Base-by-base conservation (phyloP, 2,888 invertebrate genomes). In the Gryllus longicercus region DNA sequence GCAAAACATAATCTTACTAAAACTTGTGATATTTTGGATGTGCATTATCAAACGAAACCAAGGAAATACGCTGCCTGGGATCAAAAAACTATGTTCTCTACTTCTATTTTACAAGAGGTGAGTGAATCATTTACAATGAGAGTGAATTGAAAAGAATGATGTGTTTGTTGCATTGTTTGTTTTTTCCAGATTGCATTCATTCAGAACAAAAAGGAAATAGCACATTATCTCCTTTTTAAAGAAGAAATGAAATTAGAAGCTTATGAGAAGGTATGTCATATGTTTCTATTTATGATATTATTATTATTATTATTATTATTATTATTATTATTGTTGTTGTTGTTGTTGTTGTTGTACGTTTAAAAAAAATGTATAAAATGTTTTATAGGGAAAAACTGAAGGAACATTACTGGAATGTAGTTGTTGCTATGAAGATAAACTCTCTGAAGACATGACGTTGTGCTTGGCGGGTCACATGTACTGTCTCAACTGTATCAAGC, bases 401-500 rank as follows among this genome's bases (percentile, higher is more conserved):
- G 87, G 87, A 21, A 83, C 87, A 50, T 85, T 90, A 82, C 83
- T 87, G 51, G 88, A 88, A 21, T 92, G 92, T 84, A 85, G 86
- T 50, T 90, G 90, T 84, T 92, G 92, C 83, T 91, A 83, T 82
- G 89, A 90, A 77, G 88, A 89, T 77, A 90, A 91, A 83, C 86
- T 90, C 83, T 86, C 84, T 0, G 85, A 86, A 14, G 88, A 89
- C 81, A 85, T 86, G 79, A 84, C 86, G 8, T 82, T 83, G 4
- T 90, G 90, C 83, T 83, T 84, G 11, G 85, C 84, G 21, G 88
- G 87, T 1, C 90, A 90, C 82, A 82, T 85, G 18, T 89, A 89
- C 84, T 91, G 91, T 83, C 87, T 87, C 81, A 84, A 85, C 0
- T 90, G 90, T 82, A 85, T 90, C 2, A 84, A 83, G 81, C 85